A percentile compares a stretch with the other conserved stretches of the same genome.
phyloP scores from a whole-genome alignment of 2,797 vertebrate genomes.

The Sorex maritimensis region DNA sequence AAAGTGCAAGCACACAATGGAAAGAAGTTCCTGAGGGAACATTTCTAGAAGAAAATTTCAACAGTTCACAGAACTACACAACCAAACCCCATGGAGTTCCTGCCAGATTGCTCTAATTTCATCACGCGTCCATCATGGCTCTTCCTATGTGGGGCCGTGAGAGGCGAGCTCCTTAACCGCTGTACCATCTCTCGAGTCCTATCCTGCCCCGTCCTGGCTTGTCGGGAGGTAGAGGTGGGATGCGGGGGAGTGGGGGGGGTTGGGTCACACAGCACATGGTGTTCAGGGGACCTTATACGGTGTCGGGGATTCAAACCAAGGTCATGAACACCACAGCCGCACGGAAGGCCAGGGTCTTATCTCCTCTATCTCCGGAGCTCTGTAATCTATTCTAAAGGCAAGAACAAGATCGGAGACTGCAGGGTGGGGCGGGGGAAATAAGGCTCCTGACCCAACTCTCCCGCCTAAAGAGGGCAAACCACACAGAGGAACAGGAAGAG shows the following conservation, averaged over 20 bases:
- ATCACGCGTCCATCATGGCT: neutral
- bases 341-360: too few relatives aligned
- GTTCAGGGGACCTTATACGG: too few relatives aligned
- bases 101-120: constrained; percentile 43
- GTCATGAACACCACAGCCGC: too few relatives aligned
- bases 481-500: neutral
- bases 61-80: constrained; percentile 20
- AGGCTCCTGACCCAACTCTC: neutral
- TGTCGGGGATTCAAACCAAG: too few relatives aligned
- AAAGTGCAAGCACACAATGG: constrained; percentile 59
- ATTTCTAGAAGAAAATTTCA: neutral
- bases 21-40: constrained; percentile 33
- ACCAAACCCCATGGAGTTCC: neutral
- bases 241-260: too few relatives aligned
- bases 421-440: neutral
- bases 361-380: neutral
- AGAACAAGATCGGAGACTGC: neutral
- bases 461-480: constrained; percentile 22
- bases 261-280: too few relatives aligned
- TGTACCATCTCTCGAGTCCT: too few relatives aligned
- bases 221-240: too few relatives aligned
- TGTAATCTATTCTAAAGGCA: neutral
- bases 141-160: neutral
- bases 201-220: too few relatives aligned
- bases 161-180: too few relatives aligned